Evolutionary conservation across 2,113 vertebrate species (phyloP).

Genomic region (Ceuthmochares aereus): DNA sequence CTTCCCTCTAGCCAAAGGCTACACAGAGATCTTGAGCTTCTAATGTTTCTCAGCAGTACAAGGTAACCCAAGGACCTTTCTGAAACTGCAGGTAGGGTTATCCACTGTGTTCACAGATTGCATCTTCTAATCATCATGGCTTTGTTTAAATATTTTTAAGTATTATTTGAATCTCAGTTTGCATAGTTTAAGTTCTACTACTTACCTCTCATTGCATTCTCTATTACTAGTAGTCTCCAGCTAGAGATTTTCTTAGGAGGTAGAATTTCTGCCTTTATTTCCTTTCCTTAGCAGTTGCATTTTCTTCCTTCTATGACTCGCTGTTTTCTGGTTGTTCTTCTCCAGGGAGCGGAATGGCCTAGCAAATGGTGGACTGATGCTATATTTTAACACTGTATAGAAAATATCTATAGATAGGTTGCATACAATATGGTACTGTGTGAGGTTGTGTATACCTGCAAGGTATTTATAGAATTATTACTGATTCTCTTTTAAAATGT

Average conservation of each 20-base stretch:
- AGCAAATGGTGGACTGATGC: not conserved
- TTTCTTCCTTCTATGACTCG: not conserved
- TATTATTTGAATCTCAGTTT: not conserved
- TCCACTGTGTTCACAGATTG: accelerated
- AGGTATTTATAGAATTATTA: not conserved
- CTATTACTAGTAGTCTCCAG: not conserved
- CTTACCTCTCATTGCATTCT: not conserved
- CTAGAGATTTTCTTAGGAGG: not conserved
- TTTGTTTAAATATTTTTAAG: not conserved
- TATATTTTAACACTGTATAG: not conserved
- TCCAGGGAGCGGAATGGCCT: not conserved
- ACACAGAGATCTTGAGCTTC: not conserved
- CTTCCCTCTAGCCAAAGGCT: not conserved
- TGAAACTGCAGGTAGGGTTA: not conserved
- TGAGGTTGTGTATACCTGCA: not conserved
- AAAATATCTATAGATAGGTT: not conserved
- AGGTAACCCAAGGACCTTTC: not conserved
- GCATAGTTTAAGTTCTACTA: not conserved
- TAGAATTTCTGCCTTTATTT: not conserved
- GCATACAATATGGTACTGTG: not conserved
- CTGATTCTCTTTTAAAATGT: not conserved
- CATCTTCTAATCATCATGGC: not conserved
- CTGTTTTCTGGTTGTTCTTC: not conserved
- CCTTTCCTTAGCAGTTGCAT: not conserved
- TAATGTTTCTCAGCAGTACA: not conserved